A percentile compares a stretch with the other conserved stretches of the same genome.
Conservation (phyloP, 2,888 invertebrate species). For the Synanthedon formicaeformis region DNA sequence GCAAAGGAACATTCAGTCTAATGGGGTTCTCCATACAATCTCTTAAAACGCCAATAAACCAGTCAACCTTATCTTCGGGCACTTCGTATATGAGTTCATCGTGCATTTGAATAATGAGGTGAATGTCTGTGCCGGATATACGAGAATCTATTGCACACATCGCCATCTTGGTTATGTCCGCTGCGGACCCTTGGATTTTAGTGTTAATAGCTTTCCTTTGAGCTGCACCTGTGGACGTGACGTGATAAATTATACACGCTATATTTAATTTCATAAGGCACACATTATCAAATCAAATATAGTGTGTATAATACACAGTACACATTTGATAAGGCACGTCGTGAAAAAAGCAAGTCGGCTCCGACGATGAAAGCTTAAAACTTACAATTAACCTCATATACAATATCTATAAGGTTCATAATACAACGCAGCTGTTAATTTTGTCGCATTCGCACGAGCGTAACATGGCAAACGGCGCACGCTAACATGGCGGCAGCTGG, state of each 20-base stretch:
- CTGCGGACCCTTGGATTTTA: conserved; percentile 95
- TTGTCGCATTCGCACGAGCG: no score
- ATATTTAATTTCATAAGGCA: no score
- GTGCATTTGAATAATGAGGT: conserved; percentile 90
- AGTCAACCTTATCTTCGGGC: conserved; percentile 62
- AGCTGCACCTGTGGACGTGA: conserved; percentile 76
- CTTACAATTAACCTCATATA: no score
- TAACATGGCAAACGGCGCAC: no score
- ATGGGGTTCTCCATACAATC: conserved; percentile 84
- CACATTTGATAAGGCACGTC: no score
- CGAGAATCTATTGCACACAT: conserved; percentile 82
- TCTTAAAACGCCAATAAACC: conserved; percentile 75
- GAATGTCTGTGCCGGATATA: conserved; percentile 44
- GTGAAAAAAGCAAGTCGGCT: no score
- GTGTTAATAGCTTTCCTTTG: conserved; percentile 98
- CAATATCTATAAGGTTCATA: no score
- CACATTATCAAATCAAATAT: no score
- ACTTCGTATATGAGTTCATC: conserved; percentile 97
- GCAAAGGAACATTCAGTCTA: conserved; percentile 81
- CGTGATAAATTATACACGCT: not conserved
- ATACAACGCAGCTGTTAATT: no score
- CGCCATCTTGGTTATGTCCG: conserved; percentile 93
- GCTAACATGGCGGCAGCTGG: no score
- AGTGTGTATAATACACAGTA: no score
- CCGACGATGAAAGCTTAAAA: no score